Base-by-base conservation (phyloP, 35 echinoderm and acorn worm genomes). In the Strongylocentrotus purpuratus region DNA sequence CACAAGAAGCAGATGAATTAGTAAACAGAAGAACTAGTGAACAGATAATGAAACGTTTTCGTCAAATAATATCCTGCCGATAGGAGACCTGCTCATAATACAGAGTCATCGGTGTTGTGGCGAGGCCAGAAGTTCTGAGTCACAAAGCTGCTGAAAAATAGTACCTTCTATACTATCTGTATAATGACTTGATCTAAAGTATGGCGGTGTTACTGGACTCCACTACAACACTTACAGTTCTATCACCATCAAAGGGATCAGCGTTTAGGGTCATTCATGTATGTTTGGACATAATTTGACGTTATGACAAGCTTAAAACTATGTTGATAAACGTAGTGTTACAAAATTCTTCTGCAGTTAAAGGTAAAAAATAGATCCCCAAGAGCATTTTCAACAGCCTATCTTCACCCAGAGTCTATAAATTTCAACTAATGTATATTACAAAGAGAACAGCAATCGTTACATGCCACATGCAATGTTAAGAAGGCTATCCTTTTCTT, bases 401-500 rank as follows among this genome's bases (percentile, higher is more conserved):
- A 78, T 78, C 28, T 25, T 7, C 65, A 78, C 20, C 20, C 65
- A 78, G 65, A 7, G 15, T 55, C 50, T 55, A 11, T 55, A 10
- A 41, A 14, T 78, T n/a, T 78, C 20, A 78, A 78, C 65, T 78
- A 10, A 14, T 14, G 11, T 59, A 78, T n/a, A 78, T 1, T 78
- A 78, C 65, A 78, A n/a, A 78, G 25, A n/a, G 65, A 78, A 78
- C 65, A 78, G 65, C 65, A 78, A n/a, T 78, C 22, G 7, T 78
- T 22, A 78, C 65, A 78, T 78, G 65, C 65, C 65, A 78, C 65
- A 78, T 78, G 65, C 65, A 78, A n/a, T n/a, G 65, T 78, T 78
- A 78, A 78, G 65, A 78, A 78, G 25, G 22, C 65, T 28, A 78
- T 78, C n/a, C 65, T 28, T 22, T 28, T 78, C n/a, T n/a, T n/a